phyloP scores from a whole-genome alignment of 2,888 invertebrate genomes.

The Eulithis testata region DNA sequence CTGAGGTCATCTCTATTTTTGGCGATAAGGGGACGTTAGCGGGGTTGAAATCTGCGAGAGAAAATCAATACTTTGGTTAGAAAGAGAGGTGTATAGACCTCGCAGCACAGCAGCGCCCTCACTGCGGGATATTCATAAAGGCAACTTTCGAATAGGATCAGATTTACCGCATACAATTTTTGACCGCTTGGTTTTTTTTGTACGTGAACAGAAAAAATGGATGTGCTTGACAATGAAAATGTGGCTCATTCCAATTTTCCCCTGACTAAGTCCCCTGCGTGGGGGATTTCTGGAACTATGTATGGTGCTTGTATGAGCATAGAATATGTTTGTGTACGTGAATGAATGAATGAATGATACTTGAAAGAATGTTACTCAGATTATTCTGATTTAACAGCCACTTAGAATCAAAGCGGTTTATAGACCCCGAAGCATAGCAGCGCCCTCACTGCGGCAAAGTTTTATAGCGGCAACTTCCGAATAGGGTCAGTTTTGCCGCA shows the following conservation, averaged over 20 bases:
- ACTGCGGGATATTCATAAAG: neutral
- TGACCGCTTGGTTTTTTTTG: neutral
- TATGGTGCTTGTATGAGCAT: neutral
- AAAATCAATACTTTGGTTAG: constrained; percentile 19
- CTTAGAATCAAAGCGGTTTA: too few relatives aligned
- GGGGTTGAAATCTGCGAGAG: constrained; percentile 8
- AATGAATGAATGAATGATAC: too few relatives aligned
- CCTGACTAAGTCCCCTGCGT: too few relatives aligned
- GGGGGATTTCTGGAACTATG: too few relatives aligned
- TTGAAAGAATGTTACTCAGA: too few relatives aligned
- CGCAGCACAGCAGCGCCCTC: constrained; percentile 11
- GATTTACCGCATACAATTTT: constrained; percentile 11
- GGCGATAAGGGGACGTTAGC: constrained; percentile 17
- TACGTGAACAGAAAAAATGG: neutral
- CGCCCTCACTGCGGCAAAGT: too few relatives aligned
- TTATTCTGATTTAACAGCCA: too few relatives aligned
- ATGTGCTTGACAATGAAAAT: neutral
- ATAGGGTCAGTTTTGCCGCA: too few relatives aligned
- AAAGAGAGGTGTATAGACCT: neutral
- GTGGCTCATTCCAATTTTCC: too few relatives aligned
- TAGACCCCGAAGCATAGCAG: too few relatives aligned
- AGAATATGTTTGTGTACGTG: neutral
- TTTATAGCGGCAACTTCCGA: too few relatives aligned
- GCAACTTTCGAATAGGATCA: neutral
- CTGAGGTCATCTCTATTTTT: constrained; percentile 9